Evolutionary conservation across 2,888 invertebrate species (phyloP), one percentile per base, ranked within the genome.

Genomic region (Lissonota sp.): DNA sequence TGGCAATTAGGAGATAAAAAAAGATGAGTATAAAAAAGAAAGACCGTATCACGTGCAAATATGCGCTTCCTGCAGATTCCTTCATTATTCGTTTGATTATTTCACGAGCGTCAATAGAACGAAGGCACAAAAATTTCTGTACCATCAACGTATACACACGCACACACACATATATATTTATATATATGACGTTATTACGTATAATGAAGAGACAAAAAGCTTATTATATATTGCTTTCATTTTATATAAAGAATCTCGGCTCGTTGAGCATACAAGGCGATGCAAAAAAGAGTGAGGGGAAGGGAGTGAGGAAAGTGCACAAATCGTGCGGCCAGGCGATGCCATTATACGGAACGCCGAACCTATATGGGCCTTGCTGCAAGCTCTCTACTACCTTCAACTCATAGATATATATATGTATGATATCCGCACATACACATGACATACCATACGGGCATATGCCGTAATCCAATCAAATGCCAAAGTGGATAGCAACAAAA

Each of bases 381-480:
- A 51, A 14, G 55, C 7, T 14, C 60, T 26, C 39, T 39, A 26
- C 26, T 3, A 26, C 3, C 26, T 26, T 3, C 26, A 62, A 57
- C 44, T 42, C n/a, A 49, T 46, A 55, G 12, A 44, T 44, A n/a
- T 49, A 12, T 3, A 42, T n/a, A 12, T 16, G 8, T 57, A 51
- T 12, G 26, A 60, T 51, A 62, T 14, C n/a, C 26, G 26, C 26
- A 39, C 42, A 42, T 42, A 55, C 49, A 14, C 46, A 66, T 40
- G 40, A 55, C 55, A 14, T 14, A 63, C n/a, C 6, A n/a, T 49
- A 64, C 39, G 46, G 40, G 51, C 64, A 79, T 83, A 82, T 82
- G 83, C 85, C 85, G 87, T 88, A 90, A 91, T 91, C 88, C 90
- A 91, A 91, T 91, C 91, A 91, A 91, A 90, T 87, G 88, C 87